Percentiles rank a stretch among this genome's conserved stretches.
These are phyloP conservation scores for Podarcis muralis DNA, from an alignment of 2,113 vertebrate genomes.

Conservation along the genomic window DNA sequence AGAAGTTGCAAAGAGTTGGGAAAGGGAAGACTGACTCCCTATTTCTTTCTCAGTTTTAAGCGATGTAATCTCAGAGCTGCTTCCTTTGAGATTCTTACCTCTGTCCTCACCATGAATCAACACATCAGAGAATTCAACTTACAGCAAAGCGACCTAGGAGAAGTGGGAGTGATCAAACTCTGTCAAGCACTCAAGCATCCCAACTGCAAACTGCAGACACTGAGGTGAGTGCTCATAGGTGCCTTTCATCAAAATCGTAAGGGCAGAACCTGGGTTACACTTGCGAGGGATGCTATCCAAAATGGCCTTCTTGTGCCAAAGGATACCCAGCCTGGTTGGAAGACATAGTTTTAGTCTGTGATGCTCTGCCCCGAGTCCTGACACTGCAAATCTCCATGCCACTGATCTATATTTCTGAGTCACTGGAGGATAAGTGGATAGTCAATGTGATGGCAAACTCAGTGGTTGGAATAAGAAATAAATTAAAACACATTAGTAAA, in stretches of 20 bases:
- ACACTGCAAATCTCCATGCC: not conserved
- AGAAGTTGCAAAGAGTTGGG: not conserved
- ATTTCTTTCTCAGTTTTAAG: not conserved
- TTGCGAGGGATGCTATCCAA: not conserved
- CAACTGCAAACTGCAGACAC: not conserved
- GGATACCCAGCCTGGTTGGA: not conserved
- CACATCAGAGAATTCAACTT: not conserved
- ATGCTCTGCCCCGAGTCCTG: not conserved
- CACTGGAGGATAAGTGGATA: not conserved
- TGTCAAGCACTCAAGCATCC: not conserved
- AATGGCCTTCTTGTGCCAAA: not conserved
- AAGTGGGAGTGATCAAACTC: not conserved
- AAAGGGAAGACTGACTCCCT: not conserved
- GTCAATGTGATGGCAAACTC: not conserved
- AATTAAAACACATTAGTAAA: not conserved
- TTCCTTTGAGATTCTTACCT: not conserved
- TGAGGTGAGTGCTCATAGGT: not conserved
- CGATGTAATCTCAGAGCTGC: not conserved
- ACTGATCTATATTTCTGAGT: not conserved
- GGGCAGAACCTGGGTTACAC: not conserved
- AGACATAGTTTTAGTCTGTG: not conserved
- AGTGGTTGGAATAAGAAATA: not conserved
- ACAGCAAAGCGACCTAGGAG: not conserved
- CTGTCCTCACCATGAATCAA: not conserved
- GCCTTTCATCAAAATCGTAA: not conserved